Conservation (phyloP, 1,140 invertebrate genomes). For the Drosophila lowei region DNA sequence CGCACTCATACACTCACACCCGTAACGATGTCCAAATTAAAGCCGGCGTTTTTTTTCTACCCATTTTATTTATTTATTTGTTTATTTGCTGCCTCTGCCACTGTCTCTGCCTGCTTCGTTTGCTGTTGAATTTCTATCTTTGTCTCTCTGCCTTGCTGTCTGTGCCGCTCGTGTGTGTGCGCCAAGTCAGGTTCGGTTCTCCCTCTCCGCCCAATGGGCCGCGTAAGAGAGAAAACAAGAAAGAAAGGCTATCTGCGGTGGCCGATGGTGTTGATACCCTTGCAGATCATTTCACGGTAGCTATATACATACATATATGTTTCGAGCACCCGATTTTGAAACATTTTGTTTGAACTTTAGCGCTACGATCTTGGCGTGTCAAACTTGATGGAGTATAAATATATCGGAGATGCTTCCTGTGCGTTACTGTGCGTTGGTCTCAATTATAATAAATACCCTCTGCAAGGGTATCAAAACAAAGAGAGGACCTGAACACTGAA, state of each 20-base stretch:
- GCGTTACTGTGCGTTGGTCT: neutral
- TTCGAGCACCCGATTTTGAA: too few relatives aligned
- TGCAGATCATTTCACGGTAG: too few relatives aligned
- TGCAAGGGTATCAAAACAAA: constrained; percentile 16
- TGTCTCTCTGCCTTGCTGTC: neutral
- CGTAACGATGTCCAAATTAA: constrained; percentile 56
- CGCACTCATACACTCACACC: constrained; percentile 20
- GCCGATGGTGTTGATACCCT: too few relatives aligned
- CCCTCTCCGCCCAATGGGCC: constrained; percentile 3
- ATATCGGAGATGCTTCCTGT: neutral
- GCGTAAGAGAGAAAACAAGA: too few relatives aligned
- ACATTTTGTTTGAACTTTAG: too few relatives aligned
- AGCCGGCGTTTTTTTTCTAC: constrained; percentile 70
- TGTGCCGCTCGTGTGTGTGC: constrained; percentile 18
- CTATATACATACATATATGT: too few relatives aligned
- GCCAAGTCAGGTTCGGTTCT: constrained; percentile 66
- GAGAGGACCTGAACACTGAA: constrained; percentile 17
- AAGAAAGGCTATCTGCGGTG: too few relatives aligned
- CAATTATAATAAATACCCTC: neutral
- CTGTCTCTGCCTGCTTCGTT: constrained; percentile 31
- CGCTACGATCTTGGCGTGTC: too few relatives aligned
- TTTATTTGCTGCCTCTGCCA: constrained; percentile 56
- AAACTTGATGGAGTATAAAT: too few relatives aligned
- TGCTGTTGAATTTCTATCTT: constrained; percentile 48
- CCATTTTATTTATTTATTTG: constrained; percentile 68